Evolutionary conservation across 2,113 vertebrate genomes (phyloP).

Genomic region (Microtus pennsylvanicus): DNA sequence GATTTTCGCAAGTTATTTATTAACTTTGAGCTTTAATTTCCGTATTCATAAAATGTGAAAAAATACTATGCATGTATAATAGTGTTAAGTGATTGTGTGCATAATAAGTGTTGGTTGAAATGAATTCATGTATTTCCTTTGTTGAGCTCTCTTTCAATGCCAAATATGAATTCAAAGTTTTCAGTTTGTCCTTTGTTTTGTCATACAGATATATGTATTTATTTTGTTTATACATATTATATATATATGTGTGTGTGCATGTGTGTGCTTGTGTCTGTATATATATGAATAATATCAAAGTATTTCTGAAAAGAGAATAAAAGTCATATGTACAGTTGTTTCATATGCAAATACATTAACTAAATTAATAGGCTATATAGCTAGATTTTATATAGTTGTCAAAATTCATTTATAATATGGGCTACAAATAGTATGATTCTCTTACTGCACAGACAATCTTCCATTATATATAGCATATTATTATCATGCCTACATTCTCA

Average conservation of each 20-base stretch:
- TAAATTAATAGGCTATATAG: neutral
- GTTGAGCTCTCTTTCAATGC: neutral
- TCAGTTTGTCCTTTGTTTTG: neutral
- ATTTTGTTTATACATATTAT: neutral
- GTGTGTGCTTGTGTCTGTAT: too few relatives aligned
- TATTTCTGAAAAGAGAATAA: neutral
- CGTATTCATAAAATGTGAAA: neutral
- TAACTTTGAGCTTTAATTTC: conserved; percentile 1
- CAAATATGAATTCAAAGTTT: neutral
- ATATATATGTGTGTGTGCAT: neutral
- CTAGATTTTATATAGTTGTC: neutral
- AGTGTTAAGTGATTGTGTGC: neutral
- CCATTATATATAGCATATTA: neutral
- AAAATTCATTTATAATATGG: neutral
- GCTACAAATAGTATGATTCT: neutral
- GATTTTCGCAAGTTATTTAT: neutral
- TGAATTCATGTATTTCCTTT: neutral
- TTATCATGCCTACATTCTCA: neutral
- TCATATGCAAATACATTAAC: neutral
- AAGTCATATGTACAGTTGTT: neutral
- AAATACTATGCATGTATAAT: neutral
- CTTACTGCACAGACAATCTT: neutral
- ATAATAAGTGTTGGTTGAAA: neutral
- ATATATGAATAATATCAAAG: neutral
- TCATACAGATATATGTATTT: neutral